A percentile compares a stretch with the other conserved stretches of the same genome.
phyloP scores from a whole-genome alignment of 2,797 vertebrate genomes.

The Darevskia mixta region DNA sequence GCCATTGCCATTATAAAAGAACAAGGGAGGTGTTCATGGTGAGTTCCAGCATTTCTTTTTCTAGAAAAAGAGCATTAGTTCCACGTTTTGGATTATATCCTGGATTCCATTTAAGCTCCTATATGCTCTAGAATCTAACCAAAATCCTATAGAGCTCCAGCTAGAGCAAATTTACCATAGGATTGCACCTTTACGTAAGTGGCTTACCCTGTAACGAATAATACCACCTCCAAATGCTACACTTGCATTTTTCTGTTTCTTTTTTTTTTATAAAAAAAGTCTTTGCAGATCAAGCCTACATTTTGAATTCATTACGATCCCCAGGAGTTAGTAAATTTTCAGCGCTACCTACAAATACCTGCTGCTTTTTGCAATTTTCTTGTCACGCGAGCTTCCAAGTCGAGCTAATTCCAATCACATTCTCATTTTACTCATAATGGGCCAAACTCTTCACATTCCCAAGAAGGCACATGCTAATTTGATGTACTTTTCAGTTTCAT shows the following conservation, averaged over 20 bases:
- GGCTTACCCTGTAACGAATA: slow-evolving; percentile 53
- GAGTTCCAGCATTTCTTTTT: too few relatives aligned
- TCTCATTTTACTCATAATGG: slow-evolving; percentile 69
- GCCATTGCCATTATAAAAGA: too few relatives aligned
- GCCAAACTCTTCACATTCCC: slow-evolving; percentile 49
- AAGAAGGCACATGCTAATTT: slow-evolving; percentile 66
- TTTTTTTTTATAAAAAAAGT: slow-evolving; percentile 24
- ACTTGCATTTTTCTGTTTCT: slow-evolving; percentile 20
- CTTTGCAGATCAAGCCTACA: slow-evolving; percentile 43
- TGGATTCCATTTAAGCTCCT: too few relatives aligned
- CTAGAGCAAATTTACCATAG: neutral
- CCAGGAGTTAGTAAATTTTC: slow-evolving; percentile 63
- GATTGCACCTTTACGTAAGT: neutral
- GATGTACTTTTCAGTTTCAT: slow-evolving; percentile 60
- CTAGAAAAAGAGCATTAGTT: too few relatives aligned
- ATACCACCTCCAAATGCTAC: slow-evolving; percentile 40
- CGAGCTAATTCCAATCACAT: slow-evolving; percentile 61
- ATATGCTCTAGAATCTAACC: too few relatives aligned
- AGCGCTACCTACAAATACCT: slow-evolving; percentile 67
- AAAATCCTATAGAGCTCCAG: neutral
- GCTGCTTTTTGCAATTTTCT: slow-evolving; percentile 73
- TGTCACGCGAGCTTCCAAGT: slow-evolving; percentile 65
- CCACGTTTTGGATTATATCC: too few relatives aligned
- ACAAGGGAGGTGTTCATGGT: too few relatives aligned
- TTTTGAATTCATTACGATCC: slow-evolving; percentile 57